phyloP scores from a whole-genome alignment of 2,888 invertebrate genomes.

The Orthonevra nobilis region DNA sequence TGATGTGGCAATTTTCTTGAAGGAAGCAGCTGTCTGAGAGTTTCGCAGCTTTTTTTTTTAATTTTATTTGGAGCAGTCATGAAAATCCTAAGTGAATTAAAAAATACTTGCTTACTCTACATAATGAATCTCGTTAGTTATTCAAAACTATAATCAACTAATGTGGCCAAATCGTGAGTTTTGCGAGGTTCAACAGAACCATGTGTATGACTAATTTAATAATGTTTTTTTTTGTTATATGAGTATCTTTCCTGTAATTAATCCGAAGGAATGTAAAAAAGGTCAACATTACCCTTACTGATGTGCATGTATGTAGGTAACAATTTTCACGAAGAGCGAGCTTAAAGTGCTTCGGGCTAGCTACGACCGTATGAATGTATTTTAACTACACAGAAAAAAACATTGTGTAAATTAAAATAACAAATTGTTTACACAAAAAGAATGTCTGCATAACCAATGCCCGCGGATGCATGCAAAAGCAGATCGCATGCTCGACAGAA shows the following conservation, averaged over 20 bases:
- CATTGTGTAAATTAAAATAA: constrained; percentile 65
- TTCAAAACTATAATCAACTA: constrained; percentile 3
- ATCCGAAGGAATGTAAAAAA: constrained; percentile 48
- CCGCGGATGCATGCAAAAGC: constrained; percentile 65
- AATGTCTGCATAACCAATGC: constrained; percentile 65
- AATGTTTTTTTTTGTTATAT: no score
- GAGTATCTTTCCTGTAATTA: no score
- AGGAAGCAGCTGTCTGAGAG: background rate
- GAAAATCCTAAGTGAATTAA: no score
- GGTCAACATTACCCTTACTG: no score
- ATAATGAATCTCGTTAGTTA: background rate
- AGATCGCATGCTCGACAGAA: constrained; percentile 69
- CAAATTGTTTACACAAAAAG: constrained; percentile 33
- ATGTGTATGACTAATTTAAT: no score
- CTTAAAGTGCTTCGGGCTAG: constrained; percentile 25
- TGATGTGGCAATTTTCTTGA: background rate
- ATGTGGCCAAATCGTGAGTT: no score
- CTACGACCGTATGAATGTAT: constrained; percentile 38
- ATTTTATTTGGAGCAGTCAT: no score
- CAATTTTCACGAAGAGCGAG: no score
- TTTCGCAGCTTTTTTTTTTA: no score
- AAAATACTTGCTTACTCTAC: background rate
- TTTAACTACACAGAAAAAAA: constrained; percentile 49
- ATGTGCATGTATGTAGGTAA: no score
- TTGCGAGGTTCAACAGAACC: no score